Percentiles rank a stretch among this genome's conserved stretches.
Evolutionary conservation across 2,888 invertebrate genomes (phyloP).

Genomic region (Dicyrtomina minuta): DNA sequence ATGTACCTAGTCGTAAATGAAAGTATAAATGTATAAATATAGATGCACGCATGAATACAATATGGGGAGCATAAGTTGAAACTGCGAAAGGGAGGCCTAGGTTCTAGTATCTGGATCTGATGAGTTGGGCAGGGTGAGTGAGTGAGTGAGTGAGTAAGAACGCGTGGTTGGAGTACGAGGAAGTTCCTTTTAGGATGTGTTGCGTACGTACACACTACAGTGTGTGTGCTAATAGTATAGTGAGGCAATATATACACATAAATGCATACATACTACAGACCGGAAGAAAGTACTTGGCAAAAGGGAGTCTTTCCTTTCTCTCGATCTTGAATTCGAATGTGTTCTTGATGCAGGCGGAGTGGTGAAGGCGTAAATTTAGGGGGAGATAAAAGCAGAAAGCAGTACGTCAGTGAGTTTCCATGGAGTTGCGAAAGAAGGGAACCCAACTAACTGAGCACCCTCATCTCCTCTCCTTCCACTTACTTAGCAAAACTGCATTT

Average conservation of each 20-base stretch:
- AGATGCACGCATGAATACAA: too few relatives aligned
- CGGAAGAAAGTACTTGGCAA: conserved; percentile 7
- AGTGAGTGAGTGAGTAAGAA: too few relatives aligned
- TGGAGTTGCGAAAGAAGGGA: too few relatives aligned
- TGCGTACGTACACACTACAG: background rate
- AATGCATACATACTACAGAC: background rate
- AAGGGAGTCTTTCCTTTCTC: background rate
- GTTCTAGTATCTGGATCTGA: too few relatives aligned
- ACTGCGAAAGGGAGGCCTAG: too few relatives aligned
- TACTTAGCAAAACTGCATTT: background rate
- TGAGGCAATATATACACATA: background rate
- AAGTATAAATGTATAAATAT: too few relatives aligned
- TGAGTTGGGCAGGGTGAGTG: too few relatives aligned
- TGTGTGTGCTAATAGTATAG: background rate
- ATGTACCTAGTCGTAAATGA: too few relatives aligned
- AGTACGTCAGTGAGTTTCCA: background rate
- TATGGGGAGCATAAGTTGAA: too few relatives aligned
- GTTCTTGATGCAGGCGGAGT: background rate
- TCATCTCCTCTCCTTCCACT: background rate
- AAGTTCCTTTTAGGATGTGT: background rate
- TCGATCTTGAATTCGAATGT: background rate
- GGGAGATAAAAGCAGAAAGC: background rate
- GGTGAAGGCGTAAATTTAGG: background rate
- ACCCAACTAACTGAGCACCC: background rate
- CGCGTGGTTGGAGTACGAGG: too few relatives aligned